Evolutionary conservation across 2,888 invertebrate genomes (phyloP).

Genomic region (Eueremaeus valkanovi): DNA sequence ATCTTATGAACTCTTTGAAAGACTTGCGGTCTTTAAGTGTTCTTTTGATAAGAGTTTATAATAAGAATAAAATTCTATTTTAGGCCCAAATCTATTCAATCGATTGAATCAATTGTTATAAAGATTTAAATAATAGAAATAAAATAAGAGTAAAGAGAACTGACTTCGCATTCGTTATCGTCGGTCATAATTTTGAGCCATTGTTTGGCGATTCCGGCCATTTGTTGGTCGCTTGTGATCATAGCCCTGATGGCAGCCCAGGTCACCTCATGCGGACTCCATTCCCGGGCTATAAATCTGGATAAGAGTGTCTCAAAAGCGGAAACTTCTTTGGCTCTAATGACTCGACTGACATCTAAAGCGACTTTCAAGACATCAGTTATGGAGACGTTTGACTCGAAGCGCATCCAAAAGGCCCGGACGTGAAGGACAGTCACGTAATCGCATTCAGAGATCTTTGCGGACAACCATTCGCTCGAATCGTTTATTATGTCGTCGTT

Average conservation of each 20-base stretch:
- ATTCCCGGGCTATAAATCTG: slow-evolving; percentile 21
- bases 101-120: no score
- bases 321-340: neutral
- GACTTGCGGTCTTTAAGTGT: no score
- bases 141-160: no score
- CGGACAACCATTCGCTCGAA: slow-evolving; percentile 27
- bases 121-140: no score
- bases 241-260: slow-evolving; percentile 7
- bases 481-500: neutral
- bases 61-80: no score
- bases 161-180: slow-evolving; percentile 5
- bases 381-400: neutral
- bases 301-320: slow-evolving; percentile 14
- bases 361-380: slow-evolving; percentile 10
- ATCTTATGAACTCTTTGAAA: no score
- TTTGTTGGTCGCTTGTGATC: neutral
- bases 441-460: slow-evolving; percentile 29
- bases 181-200: slow-evolving; percentile 29
- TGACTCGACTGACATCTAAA: slow-evolving; percentile 19
- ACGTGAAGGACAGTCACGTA: slow-evolving; percentile 14
- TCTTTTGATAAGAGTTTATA: no score
- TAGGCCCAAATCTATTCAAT: no score
- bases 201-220: slow-evolving; percentile 5
- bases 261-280: slow-evolving; percentile 16
- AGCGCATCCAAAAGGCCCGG: neutral